Conservation (phyloP, 2,113 vertebrate species). For the Sula dactylatra region DNA sequence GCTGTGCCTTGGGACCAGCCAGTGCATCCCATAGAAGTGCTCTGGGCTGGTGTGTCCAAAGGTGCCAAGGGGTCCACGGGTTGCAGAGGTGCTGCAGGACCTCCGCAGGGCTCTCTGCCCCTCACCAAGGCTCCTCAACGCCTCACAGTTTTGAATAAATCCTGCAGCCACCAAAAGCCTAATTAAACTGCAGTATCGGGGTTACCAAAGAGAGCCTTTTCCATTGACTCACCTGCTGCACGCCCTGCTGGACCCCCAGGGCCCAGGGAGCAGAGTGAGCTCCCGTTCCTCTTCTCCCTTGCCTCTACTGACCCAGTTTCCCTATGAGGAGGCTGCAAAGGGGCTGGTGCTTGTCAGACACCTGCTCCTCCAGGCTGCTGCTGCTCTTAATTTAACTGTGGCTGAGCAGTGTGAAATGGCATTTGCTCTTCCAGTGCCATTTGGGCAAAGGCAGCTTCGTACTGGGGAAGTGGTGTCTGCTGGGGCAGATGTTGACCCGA, state of each 20-base stretch:
- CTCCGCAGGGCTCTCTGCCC: not conserved
- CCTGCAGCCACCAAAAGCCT: not conserved
- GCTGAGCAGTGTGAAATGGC: fast-evolving
- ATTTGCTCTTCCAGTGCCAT: not conserved
- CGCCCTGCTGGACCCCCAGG: not conserved
- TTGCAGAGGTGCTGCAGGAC: not conserved
- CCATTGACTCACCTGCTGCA: not conserved
- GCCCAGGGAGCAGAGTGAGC: not conserved
- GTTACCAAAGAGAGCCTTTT: not conserved
- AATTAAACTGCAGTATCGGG: not conserved
- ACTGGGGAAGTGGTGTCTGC: not conserved
- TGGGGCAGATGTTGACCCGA: fast-evolving
- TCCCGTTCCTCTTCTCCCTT: not conserved
- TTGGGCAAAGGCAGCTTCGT: not conserved
- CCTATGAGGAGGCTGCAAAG: not conserved
- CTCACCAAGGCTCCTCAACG: not conserved
- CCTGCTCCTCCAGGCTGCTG: not conserved
- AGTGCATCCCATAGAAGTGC: too few species aligned
- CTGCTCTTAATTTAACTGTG: not conserved
- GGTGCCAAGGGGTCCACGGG: not conserved
- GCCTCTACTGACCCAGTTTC: not conserved
- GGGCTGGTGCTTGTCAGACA: not conserved
- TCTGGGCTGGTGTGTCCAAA: not conserved
- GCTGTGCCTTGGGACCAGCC: not conserved
- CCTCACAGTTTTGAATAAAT: not conserved